Evolutionary conservation across 2,113 vertebrate genomes (phyloP), one percentile per base, ranked within the genome.

Genomic region (Lontra canadensis): DNA sequence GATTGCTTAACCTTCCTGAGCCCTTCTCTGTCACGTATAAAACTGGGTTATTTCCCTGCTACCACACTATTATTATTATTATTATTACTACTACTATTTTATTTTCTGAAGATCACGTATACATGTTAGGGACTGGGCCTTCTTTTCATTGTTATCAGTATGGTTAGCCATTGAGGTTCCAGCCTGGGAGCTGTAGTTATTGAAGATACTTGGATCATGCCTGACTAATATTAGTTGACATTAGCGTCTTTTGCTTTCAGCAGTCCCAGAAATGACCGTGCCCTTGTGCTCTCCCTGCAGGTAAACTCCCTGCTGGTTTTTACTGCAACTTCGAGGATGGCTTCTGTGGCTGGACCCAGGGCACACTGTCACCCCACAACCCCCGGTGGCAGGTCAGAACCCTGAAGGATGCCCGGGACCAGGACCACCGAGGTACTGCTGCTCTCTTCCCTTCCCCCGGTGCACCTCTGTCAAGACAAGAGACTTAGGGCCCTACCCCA

Each of bases 281-380:
- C 10, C 95, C 74, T 69, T 96, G 0, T 69, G 97, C 36, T 98
- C 84, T 98, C 88, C 26, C 83, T 93, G 52, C 98, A 99, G 99
- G 99, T 96, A 98, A 98, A 69, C 99, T 99, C 90, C 99, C 99
- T 91, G 98, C 98, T 90, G 99, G 99, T 52, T 99, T 99, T 98
- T 99, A 99, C 98, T 99, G 99, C 95, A 99, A 99, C 0, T 99
- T 99, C 89, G 99, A 99, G 97, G 99, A 99, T 15, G 99, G 98
- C 6, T 99, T 99, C 81, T 99, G 99, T 92, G 99, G 99, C 92
- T 99, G 99, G 99, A 97, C 97, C 39, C 98, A 98, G 88, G 91
- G 79, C 80, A 96, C 87, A 20, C 87, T 97, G 52, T 96, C 59
- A 0, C 95, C 99, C 12, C 90, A 98, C 42, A 36, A 13, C 12